A percentile compares a stretch with the other conserved stretches of the same genome.
Evolutionary conservation across 1,140 invertebrate genomes (phyloP).

Genomic region (Drosophila azteca): DNA sequence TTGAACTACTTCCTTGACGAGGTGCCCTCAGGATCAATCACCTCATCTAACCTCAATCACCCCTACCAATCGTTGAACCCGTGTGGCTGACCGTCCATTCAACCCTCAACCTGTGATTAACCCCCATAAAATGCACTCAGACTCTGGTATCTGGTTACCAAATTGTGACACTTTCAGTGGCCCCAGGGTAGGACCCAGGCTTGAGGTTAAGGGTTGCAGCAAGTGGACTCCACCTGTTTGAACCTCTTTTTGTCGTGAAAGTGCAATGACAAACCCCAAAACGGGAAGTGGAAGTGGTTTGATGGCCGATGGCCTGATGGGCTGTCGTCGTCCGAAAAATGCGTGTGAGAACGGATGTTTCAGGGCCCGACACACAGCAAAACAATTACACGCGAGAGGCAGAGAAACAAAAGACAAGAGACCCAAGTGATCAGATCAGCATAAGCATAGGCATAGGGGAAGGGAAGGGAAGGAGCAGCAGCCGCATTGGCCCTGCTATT

Average conservation of each 20-base stretch:
- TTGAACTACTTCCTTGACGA: not conserved
- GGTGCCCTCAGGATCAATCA: constrained; percentile 6
- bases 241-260: constrained; percentile 2
- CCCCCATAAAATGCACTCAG: constrained; percentile 15
- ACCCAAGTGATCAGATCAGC: constrained; percentile 22
- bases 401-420: constrained; percentile 47
- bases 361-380: constrained; percentile 30
- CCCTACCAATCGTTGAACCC: constrained; percentile 22
- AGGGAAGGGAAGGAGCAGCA: constrained; percentile 9
- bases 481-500: constrained; percentile 57
- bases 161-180: constrained; percentile 33
- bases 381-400: constrained; percentile 65
- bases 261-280: constrained; percentile 35
- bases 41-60: constrained; percentile 5
- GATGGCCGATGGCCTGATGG: constrained; percentile 6
- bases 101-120: constrained; percentile 33
- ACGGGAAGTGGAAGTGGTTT: constrained; percentile 79
- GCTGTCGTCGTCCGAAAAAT: constrained; percentile 22
- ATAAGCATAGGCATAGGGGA: no score
- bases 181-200: not conserved
- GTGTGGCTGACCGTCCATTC: constrained; percentile 9
- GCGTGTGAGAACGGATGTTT: constrained; percentile 76
- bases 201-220: constrained; percentile 53
- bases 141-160: constrained; percentile 32
- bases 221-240: constrained; percentile 34